Conservation (phyloP, 2,888 invertebrate species). For the Cataglyphis cursor region DNA sequence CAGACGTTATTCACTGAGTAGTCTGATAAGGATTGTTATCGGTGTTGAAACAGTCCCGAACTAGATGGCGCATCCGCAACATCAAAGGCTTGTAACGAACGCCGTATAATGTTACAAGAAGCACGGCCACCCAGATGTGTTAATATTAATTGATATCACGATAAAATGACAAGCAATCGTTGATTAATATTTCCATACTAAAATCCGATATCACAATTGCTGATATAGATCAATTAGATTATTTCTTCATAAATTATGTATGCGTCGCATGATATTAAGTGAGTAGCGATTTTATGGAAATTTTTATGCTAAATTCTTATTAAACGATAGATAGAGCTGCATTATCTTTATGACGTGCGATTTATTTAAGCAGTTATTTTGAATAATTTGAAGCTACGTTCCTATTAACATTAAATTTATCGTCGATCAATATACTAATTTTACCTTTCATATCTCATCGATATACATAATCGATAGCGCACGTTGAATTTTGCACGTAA, state of each 20-base stretch:
- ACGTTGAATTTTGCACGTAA: constrained; percentile 45
- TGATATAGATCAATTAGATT: background rate
- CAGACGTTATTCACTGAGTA: constrained; percentile 27
- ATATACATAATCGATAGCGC: constrained; percentile 36
- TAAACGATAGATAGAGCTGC: background rate
- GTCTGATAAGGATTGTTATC: constrained; percentile 37
- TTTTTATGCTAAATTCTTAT: constrained; percentile 9
- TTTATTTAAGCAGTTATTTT: background rate
- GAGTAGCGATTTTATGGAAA: background rate
- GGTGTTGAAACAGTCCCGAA: constrained; percentile 2
- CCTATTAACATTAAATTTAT: constrained; percentile 20
- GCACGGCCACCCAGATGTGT: background rate
- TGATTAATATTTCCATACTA: background rate
- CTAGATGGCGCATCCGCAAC: constrained; percentile 35
- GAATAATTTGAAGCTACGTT: background rate
- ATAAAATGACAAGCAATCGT: background rate
- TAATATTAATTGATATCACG: background rate
- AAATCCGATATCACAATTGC: background rate
- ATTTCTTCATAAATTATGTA: background rate
- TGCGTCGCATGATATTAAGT: background rate
- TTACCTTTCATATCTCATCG: constrained; percentile 50
- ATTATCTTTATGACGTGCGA: background rate
- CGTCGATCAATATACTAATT: constrained; percentile 39
- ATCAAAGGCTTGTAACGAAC: background rate
- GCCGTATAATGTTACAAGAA: constrained; percentile 31